phyloP scores from a whole-genome alignment of 2,797 vertebrate genomes.

The Chrosomus eos region DNA sequence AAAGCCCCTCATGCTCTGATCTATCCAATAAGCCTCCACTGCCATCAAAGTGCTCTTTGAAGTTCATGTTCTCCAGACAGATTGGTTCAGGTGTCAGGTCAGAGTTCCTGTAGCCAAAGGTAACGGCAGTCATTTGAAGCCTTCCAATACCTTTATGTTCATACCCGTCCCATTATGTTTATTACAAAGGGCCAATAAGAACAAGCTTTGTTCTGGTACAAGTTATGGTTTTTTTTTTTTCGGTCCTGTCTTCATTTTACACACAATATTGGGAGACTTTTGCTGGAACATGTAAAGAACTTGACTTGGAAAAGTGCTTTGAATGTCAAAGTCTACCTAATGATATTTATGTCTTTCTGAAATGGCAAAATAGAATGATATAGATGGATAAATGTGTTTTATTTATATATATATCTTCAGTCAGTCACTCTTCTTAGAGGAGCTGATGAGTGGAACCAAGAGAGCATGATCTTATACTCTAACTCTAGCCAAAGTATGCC shows the following conservation, averaged over 20 bases:
- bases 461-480: no score
- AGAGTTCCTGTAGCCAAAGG: slow-evolving; percentile 70
- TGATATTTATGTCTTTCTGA: background rate
- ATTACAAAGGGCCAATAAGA: slow-evolving; percentile 67
- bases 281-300: background rate
- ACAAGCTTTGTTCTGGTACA: slow-evolving; percentile 3
- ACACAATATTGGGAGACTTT: background rate
- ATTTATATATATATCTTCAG: background rate
- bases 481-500: no score
- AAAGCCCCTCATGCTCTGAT: slow-evolving; percentile 73
- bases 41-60: slow-evolving; percentile 79
- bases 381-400: background rate
- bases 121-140: slow-evolving; percentile 67
- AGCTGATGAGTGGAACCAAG: background rate
- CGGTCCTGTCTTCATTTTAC: background rate
- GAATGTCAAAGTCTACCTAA: background rate
- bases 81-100: slow-evolving; percentile 76
- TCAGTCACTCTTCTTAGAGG: background rate
- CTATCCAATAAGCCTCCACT: slow-evolving; percentile 68
- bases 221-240: slow-evolving; percentile 14
- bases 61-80: slow-evolving; percentile 69
- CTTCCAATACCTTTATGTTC: slow-evolving; percentile 64
- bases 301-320: background rate
- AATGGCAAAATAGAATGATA: background rate
- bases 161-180: slow-evolving; percentile 66